These are phyloP conservation scores for Zonitis immaculata DNA, from an alignment of 2,888 invertebrate species.

Conservation along the genomic window DNA sequence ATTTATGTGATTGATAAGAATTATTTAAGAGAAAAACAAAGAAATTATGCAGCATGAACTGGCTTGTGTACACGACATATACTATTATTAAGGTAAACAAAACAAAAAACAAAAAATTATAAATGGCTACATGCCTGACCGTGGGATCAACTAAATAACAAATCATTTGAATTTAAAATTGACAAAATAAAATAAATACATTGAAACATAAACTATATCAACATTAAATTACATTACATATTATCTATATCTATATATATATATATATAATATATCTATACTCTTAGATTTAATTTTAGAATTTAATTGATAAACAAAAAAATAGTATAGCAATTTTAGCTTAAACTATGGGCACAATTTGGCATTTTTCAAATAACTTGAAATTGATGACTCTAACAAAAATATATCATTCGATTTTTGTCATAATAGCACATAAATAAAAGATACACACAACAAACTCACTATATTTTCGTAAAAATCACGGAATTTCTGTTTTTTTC, in stretches of 20 bases:
- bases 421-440: constrained; percentile 29
- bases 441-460: background rate
- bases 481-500: too few species aligned
- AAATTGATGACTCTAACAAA: constrained; percentile 22
- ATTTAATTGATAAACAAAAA: constrained; percentile 37
- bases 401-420: too few species aligned
- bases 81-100: too few species aligned
- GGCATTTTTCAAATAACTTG: constrained; percentile 34
- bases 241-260: constrained; percentile 45
- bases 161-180: constrained; percentile 42
- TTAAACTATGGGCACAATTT: constrained; percentile 52
- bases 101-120: too few species aligned
- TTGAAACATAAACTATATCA: constrained; percentile 42
- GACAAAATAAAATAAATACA: constrained; percentile 43
- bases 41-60: constrained; percentile 45
- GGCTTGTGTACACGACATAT: constrained; percentile 41
- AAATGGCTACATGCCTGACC: constrained; percentile 49
- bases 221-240: constrained; percentile 37
- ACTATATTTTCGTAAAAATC: background rate
- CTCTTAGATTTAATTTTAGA: constrained; percentile 39
- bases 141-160: constrained; percentile 52
- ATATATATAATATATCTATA: too few species aligned
- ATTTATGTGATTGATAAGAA: constrained; percentile 36
- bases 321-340: constrained; percentile 38
- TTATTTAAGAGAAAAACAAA: background rate